A percentile compares a stretch with the other conserved stretches of the same genome.
Evolutionary conservation across 2,797 vertebrate genomes (phyloP).

Genomic region (Leuciscus waleckii): DNA sequence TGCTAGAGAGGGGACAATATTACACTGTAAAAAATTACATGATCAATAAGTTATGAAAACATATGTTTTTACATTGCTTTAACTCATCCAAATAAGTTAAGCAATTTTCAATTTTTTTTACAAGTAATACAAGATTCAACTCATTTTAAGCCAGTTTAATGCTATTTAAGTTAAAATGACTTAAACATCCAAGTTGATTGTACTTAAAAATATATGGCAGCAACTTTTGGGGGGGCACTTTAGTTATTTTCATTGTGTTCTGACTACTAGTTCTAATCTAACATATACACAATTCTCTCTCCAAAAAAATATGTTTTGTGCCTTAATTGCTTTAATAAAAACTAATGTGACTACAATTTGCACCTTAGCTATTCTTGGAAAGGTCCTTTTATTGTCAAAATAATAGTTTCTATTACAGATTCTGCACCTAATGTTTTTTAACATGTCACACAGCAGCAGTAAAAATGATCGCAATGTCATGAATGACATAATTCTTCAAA

Average conservation of each 20-base stretch:
- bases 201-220: no score
- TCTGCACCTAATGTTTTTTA: background rate
- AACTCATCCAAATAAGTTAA: no score
- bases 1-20: background rate
- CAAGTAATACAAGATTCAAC: no score
- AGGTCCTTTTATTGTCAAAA: background rate
- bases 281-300: background rate
- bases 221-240: background rate
- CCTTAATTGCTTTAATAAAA: background rate
- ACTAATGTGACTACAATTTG: background rate
- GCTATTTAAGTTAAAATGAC: no score
- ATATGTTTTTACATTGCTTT: no score
- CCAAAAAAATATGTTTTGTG: background rate
- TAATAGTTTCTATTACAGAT: background rate
- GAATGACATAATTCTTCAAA: background rate
- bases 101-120: no score
- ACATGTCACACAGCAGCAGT: background rate
- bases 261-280: background rate
- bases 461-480: conserved; percentile 5
- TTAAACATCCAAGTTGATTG: no score
- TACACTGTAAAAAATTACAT: no score
- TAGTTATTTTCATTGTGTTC: background rate
- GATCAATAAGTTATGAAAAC: no score
- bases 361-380: background rate
- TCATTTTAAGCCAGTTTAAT: no score